Evolutionary conservation across 2,797 vertebrate genomes (phyloP).

Genomic region (Peromyscus attwateri): DNA sequence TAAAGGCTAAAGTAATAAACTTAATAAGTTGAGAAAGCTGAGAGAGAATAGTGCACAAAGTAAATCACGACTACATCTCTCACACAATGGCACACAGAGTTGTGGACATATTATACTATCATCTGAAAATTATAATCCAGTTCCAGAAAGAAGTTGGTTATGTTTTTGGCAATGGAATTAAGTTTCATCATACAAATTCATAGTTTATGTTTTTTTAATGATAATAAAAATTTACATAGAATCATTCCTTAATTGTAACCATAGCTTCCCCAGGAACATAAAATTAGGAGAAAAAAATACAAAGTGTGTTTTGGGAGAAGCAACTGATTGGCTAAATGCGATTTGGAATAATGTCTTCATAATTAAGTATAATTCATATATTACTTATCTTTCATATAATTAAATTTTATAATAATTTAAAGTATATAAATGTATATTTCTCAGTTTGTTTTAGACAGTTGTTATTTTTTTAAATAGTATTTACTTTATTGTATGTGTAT

Average conservation of each 20-base stretch:
- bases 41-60: neutral
- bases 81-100: neutral
- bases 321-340: neutral
- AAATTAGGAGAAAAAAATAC: neutral
- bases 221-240: constrained; percentile 28
- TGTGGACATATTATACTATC: neutral
- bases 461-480: neutral
- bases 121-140: neutral
- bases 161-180: neutral
- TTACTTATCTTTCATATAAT: neutral
- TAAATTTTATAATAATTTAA: neutral
- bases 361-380: neutral
- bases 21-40: constrained; percentile 8
- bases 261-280: neutral
- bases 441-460: neutral
- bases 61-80: neutral
- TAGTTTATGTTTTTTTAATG: constrained; percentile 20
- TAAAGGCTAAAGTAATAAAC: neutral
- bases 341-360: neutral
- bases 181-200: neutral
- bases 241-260: neutral
- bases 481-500: neutral
- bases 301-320: neutral
- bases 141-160: neutral
- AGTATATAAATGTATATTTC: neutral